Conservation (phyloP, 2,113 vertebrate genomes). For the Ammospiza caudacuta region DNA sequence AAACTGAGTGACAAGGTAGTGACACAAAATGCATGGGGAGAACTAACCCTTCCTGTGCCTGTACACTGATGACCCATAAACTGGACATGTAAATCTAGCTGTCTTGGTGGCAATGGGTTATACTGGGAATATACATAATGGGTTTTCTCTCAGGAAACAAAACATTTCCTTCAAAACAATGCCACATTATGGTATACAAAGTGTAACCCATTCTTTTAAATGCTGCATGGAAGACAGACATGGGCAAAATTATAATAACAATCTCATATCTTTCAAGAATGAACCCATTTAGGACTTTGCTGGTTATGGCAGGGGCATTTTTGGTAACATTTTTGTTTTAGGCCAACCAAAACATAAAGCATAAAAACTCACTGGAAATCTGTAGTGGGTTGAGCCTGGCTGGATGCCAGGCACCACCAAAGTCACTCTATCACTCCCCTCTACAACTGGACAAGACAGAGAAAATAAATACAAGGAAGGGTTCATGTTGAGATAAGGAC, state of each 20-base stretch:
- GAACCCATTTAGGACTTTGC: not conserved
- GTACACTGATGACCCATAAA: not conserved
- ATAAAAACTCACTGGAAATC: not conserved
- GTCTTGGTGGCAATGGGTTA: not conserved
- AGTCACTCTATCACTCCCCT: not conserved
- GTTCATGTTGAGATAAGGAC: not conserved
- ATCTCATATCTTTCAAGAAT: not conserved
- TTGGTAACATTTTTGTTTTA: not conserved
- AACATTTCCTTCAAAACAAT: not conserved
- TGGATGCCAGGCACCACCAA: not conserved
- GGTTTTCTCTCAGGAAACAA: not conserved
- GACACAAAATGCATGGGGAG: not conserved
- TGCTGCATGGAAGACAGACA: not conserved
- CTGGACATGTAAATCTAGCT: not conserved
- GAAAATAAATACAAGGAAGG: not conserved
- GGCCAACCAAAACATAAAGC: not conserved
- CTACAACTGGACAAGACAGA: not conserved
- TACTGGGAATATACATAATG: too few relatives aligned
- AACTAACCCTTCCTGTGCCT: not conserved
- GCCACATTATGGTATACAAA: not conserved
- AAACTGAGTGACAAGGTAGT: not conserved
- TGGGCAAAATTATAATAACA: not conserved
- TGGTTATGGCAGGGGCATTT: not conserved
- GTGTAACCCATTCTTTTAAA: not conserved
- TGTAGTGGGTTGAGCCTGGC: not conserved